Evolutionary conservation across 2,113 vertebrate genomes (phyloP), one percentile per base, ranked within the genome.

Genomic region (Sialia sialis): DNA sequence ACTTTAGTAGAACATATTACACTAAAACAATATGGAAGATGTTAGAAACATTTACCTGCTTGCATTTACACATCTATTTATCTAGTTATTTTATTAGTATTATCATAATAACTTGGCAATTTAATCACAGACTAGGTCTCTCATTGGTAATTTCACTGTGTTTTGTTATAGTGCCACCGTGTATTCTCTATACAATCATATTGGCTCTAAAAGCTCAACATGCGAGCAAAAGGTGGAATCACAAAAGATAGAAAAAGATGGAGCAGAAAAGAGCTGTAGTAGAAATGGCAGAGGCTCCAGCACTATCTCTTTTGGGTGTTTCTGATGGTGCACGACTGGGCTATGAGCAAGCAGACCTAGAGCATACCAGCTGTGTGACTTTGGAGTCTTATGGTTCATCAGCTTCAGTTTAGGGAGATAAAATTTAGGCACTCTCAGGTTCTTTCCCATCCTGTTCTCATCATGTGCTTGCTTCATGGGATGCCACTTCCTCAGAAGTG

Each of bases 281-380:
- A 1, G 16, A 59, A 43, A 25, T 27, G 29, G 17, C 23, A 66
- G 51, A 72, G 26, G n/a, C 23, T 84, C 51, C 36, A 81, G 27
- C 64, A 54, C 25, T 27, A 25, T 41, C 39, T 12, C 44, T 32
- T 70, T 9, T 1, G 23, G 34, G 11, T 56, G 30, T 48, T 84
- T 62, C 44, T 74, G 59, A 30, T 36, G 34, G 6, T 51, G 66
- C 15, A 54, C 66, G 5, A 13, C 34, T 52, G 60, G 63, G 9
- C 25, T 69, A 27, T 36, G 49, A 74, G 38, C n/a, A 64, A 56
- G n/a, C 21, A 84, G 19, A 63, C 6, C 17, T 41, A 48, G 68
- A 58, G 27, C 4, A 34, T 4, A 26, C 1, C 26, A 56, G 6
- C 7, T 32, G 2, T 2, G 11, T 5, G 22, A 41, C 30, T 85